Evolutionary conservation across 2,113 vertebrate species (phyloP), one percentile per base, ranked within the genome.

Genomic region (Tauraco erythrolophus): DNA sequence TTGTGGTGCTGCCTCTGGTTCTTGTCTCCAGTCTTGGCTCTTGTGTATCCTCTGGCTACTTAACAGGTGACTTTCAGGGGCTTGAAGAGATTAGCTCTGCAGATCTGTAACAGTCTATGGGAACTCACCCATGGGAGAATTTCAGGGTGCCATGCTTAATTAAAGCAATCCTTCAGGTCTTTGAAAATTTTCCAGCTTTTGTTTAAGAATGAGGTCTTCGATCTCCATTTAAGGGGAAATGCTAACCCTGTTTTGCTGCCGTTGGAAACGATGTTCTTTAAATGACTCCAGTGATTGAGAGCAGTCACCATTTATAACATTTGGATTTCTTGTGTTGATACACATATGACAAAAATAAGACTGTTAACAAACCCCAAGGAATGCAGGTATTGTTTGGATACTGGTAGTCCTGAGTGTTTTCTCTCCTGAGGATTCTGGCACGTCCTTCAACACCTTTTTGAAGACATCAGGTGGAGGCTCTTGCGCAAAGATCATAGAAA

Each of bases 1-100:
- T 70, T 91, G 86, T 77, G 92, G 83, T 87, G 14, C 86, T 89
- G 91, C 88, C 65, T 94, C 83, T 95, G 91, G 80, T 78, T 94
- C 96, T 84, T 82, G 91, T 95, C 83, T 97, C 58, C 92, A 89
- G 57, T 81, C 89, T 89, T 84, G 89, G 91, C 84, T 96, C 41
- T 3, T 48, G 7, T 88, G 69, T 94, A 87, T 95, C 80, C 91
- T 79, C 80, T 95, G 94, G 72, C 92, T 97, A 79, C 95, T 96
- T 97, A 97, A 97, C 97, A 97, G 97, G 97, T 97, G 97, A 97
- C 96, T 97, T 96, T 95, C 86, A 94, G 96, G 80, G 84, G 92
- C 92, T 97, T 78, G 92, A 60, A 78, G 92, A 95, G 94, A 97
- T 97, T 94, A 97, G 89, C 91, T 91, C 51, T 89, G 89, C 76